Percentiles rank a stretch among this genome's conserved stretches.
These are phyloP conservation scores for Saccostrea cuccullata DNA, from an alignment of 1,140 invertebrate species.

Conservation along the genomic window DNA sequence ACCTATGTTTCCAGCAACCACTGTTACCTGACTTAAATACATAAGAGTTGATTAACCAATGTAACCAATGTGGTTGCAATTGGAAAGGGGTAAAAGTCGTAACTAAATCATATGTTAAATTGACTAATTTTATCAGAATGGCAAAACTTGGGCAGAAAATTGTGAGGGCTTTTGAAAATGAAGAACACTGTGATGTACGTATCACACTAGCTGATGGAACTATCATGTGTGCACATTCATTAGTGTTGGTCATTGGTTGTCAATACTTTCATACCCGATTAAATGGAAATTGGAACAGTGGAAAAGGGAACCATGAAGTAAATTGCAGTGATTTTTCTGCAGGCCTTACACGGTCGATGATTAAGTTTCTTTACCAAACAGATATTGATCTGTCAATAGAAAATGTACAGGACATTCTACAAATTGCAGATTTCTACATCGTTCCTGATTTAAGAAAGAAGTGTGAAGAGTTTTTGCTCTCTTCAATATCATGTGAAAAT, in stretches of 20 bases:
- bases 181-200: slow-evolving; percentile 8
- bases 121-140: neutral
- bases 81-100: too few species aligned
- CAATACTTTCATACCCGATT: slow-evolving; percentile 15
- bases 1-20: too few species aligned
- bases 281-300: neutral
- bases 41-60: too few species aligned
- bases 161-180: neutral
- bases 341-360: neutral
- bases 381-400: neutral
- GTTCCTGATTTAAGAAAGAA: neutral
- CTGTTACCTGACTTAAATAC: too few species aligned
- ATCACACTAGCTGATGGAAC: slow-evolving; percentile 12
- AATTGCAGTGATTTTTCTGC: neutral
- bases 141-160: slow-evolving; percentile 14
- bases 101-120: too few species aligned
- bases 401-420: neutral
- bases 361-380: neutral
- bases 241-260: neutral
- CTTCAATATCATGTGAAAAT: slow-evolving; percentile 10
- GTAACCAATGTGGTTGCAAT: too few species aligned
- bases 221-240: neutral
- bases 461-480: slow-evolving; percentile 11
- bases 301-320: neutral
- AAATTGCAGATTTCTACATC: slow-evolving; percentile 11